These are phyloP conservation scores for Drosophila lacicola DNA, from an alignment of 2,888 invertebrate species.

Conservation along the genomic window DNA sequence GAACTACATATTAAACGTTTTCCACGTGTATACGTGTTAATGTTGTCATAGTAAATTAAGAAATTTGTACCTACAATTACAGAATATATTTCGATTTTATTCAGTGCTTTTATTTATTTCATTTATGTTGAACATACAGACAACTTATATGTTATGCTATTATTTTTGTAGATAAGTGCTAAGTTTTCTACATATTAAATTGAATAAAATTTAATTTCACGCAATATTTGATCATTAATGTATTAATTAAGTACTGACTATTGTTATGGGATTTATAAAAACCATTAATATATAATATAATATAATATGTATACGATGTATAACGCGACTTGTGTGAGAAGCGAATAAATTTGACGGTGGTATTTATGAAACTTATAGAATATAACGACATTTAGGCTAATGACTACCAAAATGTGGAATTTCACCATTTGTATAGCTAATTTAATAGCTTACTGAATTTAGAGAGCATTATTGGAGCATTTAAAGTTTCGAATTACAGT, in stretches of 20 bases:
- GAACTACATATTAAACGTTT: conserved; percentile 47
- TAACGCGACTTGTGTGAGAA: conserved; percentile 74
- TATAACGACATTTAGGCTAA: conserved; percentile 59
- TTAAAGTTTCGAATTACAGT: conserved; percentile 31
- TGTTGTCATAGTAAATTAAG: conserved; percentile 24
- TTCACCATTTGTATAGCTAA: conserved; percentile 19
- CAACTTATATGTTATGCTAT: conserved; percentile 37
- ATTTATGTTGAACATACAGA: conserved; percentile 25
- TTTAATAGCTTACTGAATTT: conserved; percentile 15
- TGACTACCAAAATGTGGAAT: conserved; percentile 32
- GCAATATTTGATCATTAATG: conserved; percentile 28
- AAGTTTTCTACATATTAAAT: conserved; percentile 40
- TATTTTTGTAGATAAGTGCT: conserved; percentile 34
- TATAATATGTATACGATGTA: conserved; percentile 45
- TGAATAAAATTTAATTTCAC: conserved; percentile 23
- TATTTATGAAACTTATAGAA: conserved; percentile 73
- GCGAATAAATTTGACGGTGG: conserved; percentile 81
- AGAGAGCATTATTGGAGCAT: conserved; percentile 33
- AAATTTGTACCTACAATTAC: conserved; percentile 28
- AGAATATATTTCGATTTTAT: conserved; percentile 12
- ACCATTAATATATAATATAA: conserved; percentile 47
- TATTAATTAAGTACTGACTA: conserved; percentile 49
- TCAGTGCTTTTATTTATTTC: not conserved
- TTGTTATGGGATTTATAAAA: conserved; percentile 55
- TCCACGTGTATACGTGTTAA: conserved; percentile 31